phyloP scores from a whole-genome alignment of 1,140 invertebrate genomes.

The Eciton burchellii region DNA sequence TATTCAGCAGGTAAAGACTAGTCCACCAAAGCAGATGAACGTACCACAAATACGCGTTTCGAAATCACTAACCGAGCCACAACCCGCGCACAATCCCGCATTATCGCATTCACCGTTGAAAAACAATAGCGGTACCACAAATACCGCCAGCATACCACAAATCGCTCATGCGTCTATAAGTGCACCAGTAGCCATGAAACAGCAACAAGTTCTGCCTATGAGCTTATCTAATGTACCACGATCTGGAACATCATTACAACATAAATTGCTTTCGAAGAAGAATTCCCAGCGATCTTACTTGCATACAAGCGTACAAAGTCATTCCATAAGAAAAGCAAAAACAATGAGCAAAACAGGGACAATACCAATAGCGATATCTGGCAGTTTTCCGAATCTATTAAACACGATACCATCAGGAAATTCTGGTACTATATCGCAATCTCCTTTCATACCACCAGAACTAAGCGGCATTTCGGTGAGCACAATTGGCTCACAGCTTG shows the following conservation, averaged over 20 bases:
- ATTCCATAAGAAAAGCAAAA: slow-evolving; percentile 70
- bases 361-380: slow-evolving; percentile 47
- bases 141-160: slow-evolving; percentile 50
- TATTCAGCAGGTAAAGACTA: slow-evolving; percentile 68
- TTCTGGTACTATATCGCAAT: slow-evolving; percentile 53
- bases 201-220: slow-evolving; percentile 63
- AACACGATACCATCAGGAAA: slow-evolving; percentile 47
- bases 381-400: slow-evolving; percentile 65
- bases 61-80: slow-evolving; percentile 78
- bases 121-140: slow-evolving; percentile 39
- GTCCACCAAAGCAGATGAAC: slow-evolving; percentile 73
- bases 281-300: slow-evolving; percentile 73
- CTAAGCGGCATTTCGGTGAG: slow-evolving; percentile 78
- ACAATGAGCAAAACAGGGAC: slow-evolving; percentile 41
- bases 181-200: slow-evolving; percentile 70
- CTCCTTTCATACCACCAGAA: slow-evolving; percentile 73
- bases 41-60: slow-evolving; percentile 80
- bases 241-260: slow-evolving; percentile 77
- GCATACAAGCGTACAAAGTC: slow-evolving; percentile 45
- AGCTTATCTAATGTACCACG: slow-evolving; percentile 62
- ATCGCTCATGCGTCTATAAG: slow-evolving; percentile 61
- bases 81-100: slow-evolving; percentile 77
- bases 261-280: slow-evolving; percentile 81
- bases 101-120: slow-evolving; percentile 72
- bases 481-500: slow-evolving; percentile 56